Evolutionary conservation across 2,113 vertebrate genomes (phyloP), one percentile per base, ranked within the genome.

Genomic region (Vidua chalybeata): DNA sequence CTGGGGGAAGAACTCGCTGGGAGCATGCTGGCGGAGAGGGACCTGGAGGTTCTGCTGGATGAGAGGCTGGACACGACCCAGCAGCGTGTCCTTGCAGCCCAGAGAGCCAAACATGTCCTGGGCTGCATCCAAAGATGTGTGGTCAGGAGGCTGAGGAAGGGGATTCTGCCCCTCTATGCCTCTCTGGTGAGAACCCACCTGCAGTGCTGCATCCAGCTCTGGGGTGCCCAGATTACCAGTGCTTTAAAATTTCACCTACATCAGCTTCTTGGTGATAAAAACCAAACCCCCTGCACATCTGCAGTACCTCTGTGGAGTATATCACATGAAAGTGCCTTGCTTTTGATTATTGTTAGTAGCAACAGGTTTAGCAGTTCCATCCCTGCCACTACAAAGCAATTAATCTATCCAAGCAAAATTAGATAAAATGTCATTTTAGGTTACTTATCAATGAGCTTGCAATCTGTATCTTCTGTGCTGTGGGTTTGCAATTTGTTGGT

Each of bases 1-100:
- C 41, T 7, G 15, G 55, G 63, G 35, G 48, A 18, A 52, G 28
- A 43, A 3, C 41, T 43, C 63, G 3, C 27, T 27, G 72, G 48
- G 72, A 56, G 63, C 49, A 19, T 30, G 13, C 55, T 0, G 1
- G 20, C 0, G 0, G 17, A 55, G 62, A 41, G 31, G 41, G 41
- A 62, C 21, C 13, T 13, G 21, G 41, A n/a, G 41, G 14, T 19
- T 43, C 49, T 0, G 0, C 12, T 49, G 55, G 41, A 27, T 62
- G n/a, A 55, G n/a, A 23, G 51, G 31, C 71, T 90, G 79, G 71
- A 23, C 18, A 10, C 7, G 31, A 63, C 72, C 26, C 26, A 19
- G 48, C 35, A 62, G 35, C 9, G 63, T 76, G 72, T 24, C 26
- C 71, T 43, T 41, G 22, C 55, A 56, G 35, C 49, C 35, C 56